Conservation (phyloP, 1,140 invertebrate species). For the Pogonus chalceus region DNA sequence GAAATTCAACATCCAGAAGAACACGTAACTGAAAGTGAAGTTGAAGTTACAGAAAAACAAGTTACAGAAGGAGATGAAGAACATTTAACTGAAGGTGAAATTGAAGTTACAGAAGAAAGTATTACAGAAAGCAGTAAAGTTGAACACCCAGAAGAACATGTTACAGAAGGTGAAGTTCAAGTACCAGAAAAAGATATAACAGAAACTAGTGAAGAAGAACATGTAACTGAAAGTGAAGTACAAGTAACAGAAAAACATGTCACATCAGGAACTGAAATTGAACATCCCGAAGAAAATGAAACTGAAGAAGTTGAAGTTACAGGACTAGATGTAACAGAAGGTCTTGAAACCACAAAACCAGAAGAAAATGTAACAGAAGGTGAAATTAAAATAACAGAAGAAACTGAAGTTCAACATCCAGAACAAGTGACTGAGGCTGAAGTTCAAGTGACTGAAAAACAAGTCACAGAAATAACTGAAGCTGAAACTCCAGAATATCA, state of each 20-base stretch:
- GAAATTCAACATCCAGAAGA: slow-evolving; percentile 12
- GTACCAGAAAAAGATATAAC: slow-evolving; percentile 13
- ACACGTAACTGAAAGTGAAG: neutral
- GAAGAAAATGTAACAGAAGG: neutral
- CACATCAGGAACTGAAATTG: neutral
- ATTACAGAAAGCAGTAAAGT: neutral
- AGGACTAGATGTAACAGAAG: slow-evolving; percentile 18
- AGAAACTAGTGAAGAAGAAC: slow-evolving; percentile 11
- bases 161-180: neutral
- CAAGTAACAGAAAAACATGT: slow-evolving; percentile 11
- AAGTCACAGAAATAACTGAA: slow-evolving; percentile 1
- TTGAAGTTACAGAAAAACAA: neutral
- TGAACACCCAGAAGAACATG: slow-evolving; percentile 9
- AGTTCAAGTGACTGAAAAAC: slow-evolving; percentile 18
- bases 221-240: slow-evolving; percentile 16
- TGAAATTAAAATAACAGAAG: neutral
- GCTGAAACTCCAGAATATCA: slow-evolving; percentile 1
- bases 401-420: neutral
- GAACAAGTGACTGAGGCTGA: slow-evolving; percentile 15
- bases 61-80: neutral
- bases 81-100: slow-evolving; percentile 9
- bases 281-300: slow-evolving; percentile 2
- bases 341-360: slow-evolving; percentile 17
- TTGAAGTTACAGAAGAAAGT: neutral
- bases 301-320: neutral